Evolutionary conservation across 2,888 invertebrate species (phyloP).

Genomic region (Ferrisia virgata): DNA sequence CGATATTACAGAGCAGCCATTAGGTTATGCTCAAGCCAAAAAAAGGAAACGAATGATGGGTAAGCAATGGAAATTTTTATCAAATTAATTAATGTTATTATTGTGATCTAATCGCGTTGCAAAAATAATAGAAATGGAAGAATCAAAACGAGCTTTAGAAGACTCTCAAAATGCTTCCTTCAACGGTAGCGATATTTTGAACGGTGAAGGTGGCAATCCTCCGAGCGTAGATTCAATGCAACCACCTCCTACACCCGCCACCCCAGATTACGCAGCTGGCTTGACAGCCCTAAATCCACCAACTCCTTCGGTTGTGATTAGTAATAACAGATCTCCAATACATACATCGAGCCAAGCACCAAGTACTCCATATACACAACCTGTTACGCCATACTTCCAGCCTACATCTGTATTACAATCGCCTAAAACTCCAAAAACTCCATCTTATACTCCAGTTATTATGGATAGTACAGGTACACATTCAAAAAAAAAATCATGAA

Average conservation of each 20-base stretch:
- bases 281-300: conserved; percentile 64
- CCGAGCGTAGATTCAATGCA: conserved; percentile 16
- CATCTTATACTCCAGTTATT: conserved; percentile 42
- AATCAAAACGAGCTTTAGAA: conserved; percentile 55
- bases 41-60: conserved; percentile 80
- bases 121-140: conserved; percentile 56
- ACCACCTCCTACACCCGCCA: conserved; percentile 59
- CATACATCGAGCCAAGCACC: conserved; percentile 47
- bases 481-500: no score
- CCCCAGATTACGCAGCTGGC: conserved; percentile 82
- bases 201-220: neutral
- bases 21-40: conserved; percentile 79
- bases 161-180: conserved; percentile 44
- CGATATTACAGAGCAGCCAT: conserved; percentile 89
- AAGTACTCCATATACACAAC: conserved; percentile 44
- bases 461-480: conserved; percentile 7
- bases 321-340: conserved; percentile 34
- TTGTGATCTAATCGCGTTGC: neutral
- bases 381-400: conserved; percentile 52
- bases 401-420: conserved; percentile 54
- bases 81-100: no score
- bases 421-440: conserved; percentile 47
- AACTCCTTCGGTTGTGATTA: conserved; percentile 49
- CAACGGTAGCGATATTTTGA: neutral
- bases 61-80: no score